Evolutionary conservation across 2,113 vertebrate species (phyloP).

Genomic region (Phycodurus eques): DNA sequence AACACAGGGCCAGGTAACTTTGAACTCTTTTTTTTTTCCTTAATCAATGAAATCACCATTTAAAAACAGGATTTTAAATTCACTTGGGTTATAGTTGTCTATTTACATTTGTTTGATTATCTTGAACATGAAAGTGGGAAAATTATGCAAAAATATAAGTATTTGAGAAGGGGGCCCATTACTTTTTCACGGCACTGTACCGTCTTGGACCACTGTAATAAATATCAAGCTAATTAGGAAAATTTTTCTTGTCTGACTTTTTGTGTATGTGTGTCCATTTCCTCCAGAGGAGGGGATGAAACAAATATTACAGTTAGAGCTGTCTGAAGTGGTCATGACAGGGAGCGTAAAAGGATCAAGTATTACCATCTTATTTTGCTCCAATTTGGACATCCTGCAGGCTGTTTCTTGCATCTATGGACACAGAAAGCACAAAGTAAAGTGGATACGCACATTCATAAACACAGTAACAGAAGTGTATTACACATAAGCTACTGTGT

Average conservation of each 20-base stretch:
- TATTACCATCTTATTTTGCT: constrained; percentile 83
- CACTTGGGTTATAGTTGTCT: no score
- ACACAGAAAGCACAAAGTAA: constrained; percentile 79
- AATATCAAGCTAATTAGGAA: background rate
- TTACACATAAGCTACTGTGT: background rate
- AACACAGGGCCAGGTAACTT: no score
- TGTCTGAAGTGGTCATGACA: constrained; percentile 73
- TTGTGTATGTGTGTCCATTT: constrained; percentile 21
- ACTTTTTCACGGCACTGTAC: no score
- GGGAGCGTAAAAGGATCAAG: constrained; percentile 75
- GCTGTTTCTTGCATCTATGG: constrained; percentile 76
- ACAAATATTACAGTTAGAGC: constrained; percentile 75
- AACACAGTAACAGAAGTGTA: background rate
- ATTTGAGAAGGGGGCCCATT: no score
- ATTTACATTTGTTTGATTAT: no score
- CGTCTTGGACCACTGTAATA: background rate
- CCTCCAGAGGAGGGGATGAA: constrained; percentile 75
- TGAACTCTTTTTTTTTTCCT: no score
- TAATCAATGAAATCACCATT: no score
- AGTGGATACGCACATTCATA: background rate
- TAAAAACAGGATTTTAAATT: no score
- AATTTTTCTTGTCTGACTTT: background rate
- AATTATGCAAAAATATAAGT: no score
- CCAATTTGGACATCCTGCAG: constrained; percentile 80
- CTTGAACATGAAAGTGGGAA: no score